A percentile compares a stretch with the other conserved stretches of the same genome.
These are phyloP conservation scores for Montipora efflorescens DNA, from an alignment of 64 coral and sea anemone species.

Conservation along the genomic window DNA sequence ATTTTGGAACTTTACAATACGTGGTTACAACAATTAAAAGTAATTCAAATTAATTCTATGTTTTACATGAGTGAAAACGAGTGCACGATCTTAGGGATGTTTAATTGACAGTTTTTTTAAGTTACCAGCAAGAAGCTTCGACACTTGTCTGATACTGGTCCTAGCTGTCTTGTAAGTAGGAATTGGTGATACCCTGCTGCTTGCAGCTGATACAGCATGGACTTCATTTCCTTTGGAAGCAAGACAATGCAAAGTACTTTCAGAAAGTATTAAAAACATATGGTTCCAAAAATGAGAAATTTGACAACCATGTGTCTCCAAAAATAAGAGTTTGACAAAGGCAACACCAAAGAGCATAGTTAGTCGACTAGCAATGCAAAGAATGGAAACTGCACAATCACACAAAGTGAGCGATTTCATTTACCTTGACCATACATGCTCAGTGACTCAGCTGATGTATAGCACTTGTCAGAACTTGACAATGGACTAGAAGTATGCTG, in stretches of 20 bases:
- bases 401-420: background rate
- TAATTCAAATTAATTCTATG: too few relatives aligned
- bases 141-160: slow-evolving; percentile 37
- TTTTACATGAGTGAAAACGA: background rate
- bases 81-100: background rate
- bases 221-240: slow-evolving; percentile 5
- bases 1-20: too few relatives aligned
- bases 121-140: slow-evolving; percentile 33
- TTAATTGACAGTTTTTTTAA: too few relatives aligned
- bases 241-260: too few relatives aligned
- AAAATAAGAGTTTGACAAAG: too few relatives aligned
- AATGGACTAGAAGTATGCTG: slow-evolving; percentile 1
- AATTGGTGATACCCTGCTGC: slow-evolving; percentile 7
- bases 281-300: too few relatives aligned
- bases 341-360: too few relatives aligned
- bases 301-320: too few relatives aligned
- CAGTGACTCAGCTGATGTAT: slow-evolving; percentile 10
- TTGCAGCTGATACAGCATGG: background rate
- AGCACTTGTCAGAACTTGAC: slow-evolving; percentile 1
- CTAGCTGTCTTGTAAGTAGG: slow-evolving; percentile 6
- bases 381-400: too few relatives aligned
- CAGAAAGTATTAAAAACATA: too few relatives aligned
- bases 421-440: background rate
- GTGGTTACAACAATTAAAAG: too few relatives aligned
- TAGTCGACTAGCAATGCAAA: too few relatives aligned